Conservation (phyloP, 2,888 invertebrate genomes). For the Sinotaia quadrata region DNA sequence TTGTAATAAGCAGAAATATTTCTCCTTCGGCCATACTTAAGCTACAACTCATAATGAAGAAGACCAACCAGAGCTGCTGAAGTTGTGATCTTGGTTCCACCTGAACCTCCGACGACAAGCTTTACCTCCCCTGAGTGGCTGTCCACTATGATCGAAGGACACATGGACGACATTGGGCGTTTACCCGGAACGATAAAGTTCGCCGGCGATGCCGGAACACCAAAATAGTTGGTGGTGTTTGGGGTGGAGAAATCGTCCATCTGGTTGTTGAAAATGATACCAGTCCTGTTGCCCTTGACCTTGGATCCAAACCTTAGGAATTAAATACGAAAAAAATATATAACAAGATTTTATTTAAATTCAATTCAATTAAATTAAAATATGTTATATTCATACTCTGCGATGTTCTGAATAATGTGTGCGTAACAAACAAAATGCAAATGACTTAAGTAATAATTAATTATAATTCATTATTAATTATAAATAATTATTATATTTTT, state of each 20-base stretch:
- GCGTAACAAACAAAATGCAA: no score
- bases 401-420: no score
- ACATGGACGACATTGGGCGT: slow-evolving; percentile 92
- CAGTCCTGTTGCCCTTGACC: slow-evolving; percentile 73
- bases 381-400: no score
- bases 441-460: no score
- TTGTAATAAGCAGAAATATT: no score
- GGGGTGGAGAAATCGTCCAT: slow-evolving; percentile 93
- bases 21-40: neutral
- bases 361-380: no score
- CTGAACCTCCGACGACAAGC: slow-evolving; percentile 87
- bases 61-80: slow-evolving; percentile 75
- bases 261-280: slow-evolving; percentile 91
- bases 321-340: no score
- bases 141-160: slow-evolving; percentile 82
- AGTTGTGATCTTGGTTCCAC: slow-evolving; percentile 91
- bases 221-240: slow-evolving; percentile 64
- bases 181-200: slow-evolving; percentile 89
- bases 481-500: no score
- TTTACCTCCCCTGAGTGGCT: slow-evolving; percentile 78
- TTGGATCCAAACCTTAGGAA: slow-evolving; percentile 88
- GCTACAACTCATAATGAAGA: neutral
- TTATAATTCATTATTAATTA: no score
- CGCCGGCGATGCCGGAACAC: slow-evolving; percentile 80
- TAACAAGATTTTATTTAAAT: no score